Percentiles rank a stretch among this genome's conserved stretches.
Conservation (phyloP, 2,888 invertebrate genomes). For the Rotaria macrura region DNA sequence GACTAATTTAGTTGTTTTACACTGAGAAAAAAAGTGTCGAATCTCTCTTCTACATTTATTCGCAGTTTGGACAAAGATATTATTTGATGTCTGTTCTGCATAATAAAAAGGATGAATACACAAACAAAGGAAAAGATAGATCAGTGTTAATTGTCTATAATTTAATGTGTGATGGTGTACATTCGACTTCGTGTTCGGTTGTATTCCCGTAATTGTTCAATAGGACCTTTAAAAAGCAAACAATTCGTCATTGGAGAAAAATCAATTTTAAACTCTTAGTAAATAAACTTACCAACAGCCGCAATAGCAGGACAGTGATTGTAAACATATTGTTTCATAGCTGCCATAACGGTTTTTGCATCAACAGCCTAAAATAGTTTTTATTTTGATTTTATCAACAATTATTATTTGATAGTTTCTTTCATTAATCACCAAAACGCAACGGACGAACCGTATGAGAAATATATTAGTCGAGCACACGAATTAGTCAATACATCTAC, state of each 20-base stretch:
- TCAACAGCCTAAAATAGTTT: constrained; percentile 58
- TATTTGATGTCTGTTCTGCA: not conserved
- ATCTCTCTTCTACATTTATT: constrained; percentile 7
- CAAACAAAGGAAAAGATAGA: not conserved
- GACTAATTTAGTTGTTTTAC: not conserved
- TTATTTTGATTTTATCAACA: no score
- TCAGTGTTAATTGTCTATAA: not conserved
- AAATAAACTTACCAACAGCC: constrained; percentile 65
- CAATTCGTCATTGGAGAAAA: not conserved
- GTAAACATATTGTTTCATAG: constrained; percentile 80
- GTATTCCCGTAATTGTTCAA: constrained; percentile 83
- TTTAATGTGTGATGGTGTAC: constrained; percentile 52
- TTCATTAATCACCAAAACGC: no score
- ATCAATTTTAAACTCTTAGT: not conserved
- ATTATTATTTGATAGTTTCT: no score
- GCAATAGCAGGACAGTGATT: constrained; percentile 85
- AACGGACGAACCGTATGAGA: no score
- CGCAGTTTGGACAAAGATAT: not conserved
- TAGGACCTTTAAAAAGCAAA: constrained; percentile 48
- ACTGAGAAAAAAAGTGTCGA: not conserved
- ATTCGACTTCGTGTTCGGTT: constrained; percentile 68
- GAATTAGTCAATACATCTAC: no score
- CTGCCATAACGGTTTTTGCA: constrained; percentile 70
- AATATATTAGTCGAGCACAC: no score
- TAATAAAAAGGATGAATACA: not conserved